phyloP scores from a whole-genome alignment of 92 coral and sea anemone species.

The Epizoanthus fatuus region DNA sequence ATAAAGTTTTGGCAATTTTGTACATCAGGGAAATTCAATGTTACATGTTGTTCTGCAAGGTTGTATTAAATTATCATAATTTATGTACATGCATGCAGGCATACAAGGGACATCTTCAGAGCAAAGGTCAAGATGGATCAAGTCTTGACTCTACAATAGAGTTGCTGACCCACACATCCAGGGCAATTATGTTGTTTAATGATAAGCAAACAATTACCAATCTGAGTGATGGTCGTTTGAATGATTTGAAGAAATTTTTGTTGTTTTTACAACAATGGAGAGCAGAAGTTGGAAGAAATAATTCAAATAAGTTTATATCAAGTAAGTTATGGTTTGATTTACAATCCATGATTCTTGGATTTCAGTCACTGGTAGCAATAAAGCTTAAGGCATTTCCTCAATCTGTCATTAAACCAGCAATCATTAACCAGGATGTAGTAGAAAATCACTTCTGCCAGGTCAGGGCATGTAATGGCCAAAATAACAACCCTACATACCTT shows the following conservation, averaged over 20 bases:
- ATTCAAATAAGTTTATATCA: conserved; percentile 49
- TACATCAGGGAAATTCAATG: too few species aligned
- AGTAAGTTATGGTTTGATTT: conserved; percentile 65
- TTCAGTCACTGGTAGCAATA: conserved; percentile 32
- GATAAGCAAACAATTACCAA: conserved; percentile 44
- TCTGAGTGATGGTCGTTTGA: conserved; percentile 38
- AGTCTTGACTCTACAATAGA: conserved; percentile 41
- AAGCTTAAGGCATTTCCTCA: conserved; percentile 40
- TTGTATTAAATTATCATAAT: neutral
- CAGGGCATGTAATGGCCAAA: conserved; percentile 55
- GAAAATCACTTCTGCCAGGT: conserved; percentile 71
- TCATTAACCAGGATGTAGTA: conserved; percentile 61
- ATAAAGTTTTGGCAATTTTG: too few species aligned
- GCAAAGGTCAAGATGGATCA: conserved; percentile 57
- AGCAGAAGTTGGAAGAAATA: conserved; percentile 29
- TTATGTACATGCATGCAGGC: conserved; percentile 43
- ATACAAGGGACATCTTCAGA: conserved; percentile 49
- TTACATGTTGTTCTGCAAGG: too few species aligned
- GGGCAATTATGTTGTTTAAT: conserved; percentile 42
- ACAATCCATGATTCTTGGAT: conserved; percentile 62
- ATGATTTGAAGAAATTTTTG: conserved; percentile 29
- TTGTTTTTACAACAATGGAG: conserved; percentile 44
- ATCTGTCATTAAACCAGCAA: conserved; percentile 63
- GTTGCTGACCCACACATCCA: conserved; percentile 51
- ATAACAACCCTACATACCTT: conserved; percentile 61